Base-by-base conservation (phyloP, 2,888 invertebrate species). In the Euclidia mi region DNA sequence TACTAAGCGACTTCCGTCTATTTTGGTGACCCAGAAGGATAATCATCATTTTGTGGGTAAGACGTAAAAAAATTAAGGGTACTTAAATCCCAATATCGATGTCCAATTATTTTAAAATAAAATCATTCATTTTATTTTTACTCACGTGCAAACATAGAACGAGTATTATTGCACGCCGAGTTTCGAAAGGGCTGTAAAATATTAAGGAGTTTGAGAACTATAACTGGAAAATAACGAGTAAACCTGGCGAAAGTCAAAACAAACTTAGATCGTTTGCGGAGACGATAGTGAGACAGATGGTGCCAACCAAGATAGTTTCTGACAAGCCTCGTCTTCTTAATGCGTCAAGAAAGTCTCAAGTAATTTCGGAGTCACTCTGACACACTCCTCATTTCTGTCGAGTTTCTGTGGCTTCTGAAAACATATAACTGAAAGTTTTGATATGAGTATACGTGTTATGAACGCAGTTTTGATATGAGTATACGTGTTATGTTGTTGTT, bases 231-330 rank as follows among this genome's bases (percentile, higher is more conserved):
- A 78, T 79, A 81, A 72, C n/a, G n/a, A n/a, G n/a, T n/a, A n/a
- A n/a, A n/a, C n/a, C n/a, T n/a, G n/a, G n/a, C n/a, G n/a, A n/a
- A n/a, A n/a, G n/a, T n/a, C n/a, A n/a, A n/a, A n/a, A n/a, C 79
- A 83, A 87, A 88, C 75, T 88, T 84, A 68, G 79, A 78, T 87
- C 86, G 84, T 87, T 88, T 87, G 79, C 63, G 79, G 80, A 72
- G 72, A 76, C 71, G 68, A 83, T 82, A 79, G 78, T 67, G 78
- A 80, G 79, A 83, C 88, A 88, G 86, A 87, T 88, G 88, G 82
- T 72, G 75, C 79, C 78, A 61, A 52, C 71, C 61, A 46, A 81
- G 78, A 86, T 86, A 86, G 88, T 85, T 88, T 79, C 71, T 63
- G 60, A 51, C 65, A 63, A 69, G 63, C 61, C 70, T 71, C 76